Conservation (phyloP, 2,113 vertebrate species). For the Oriolus oriolus region DNA sequence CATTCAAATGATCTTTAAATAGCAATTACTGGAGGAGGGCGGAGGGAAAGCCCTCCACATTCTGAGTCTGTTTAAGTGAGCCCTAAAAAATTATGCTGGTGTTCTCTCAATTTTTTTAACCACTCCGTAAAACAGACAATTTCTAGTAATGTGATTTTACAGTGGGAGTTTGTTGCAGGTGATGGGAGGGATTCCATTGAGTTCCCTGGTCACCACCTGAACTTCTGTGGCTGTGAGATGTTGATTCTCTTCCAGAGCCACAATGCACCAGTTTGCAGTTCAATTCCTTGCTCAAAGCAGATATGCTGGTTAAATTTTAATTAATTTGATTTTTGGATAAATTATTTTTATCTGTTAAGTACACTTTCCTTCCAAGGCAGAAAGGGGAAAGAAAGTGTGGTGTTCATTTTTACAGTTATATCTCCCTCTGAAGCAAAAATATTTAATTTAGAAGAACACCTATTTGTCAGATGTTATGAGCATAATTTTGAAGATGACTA, state of each 20-base stretch:
- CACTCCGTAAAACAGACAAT: neutral
- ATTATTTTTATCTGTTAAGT: neutral
- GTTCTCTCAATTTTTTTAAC: neutral
- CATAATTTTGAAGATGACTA: neutral
- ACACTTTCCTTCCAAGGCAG: neutral
- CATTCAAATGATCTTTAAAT: conserved; percentile 81
- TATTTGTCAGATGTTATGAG: neutral
- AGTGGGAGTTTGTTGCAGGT: neutral
- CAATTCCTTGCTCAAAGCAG: neutral
- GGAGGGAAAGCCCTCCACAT: neutral
- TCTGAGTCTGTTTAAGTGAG: conserved; percentile 12
- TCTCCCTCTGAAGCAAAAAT: neutral
- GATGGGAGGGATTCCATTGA: neutral
- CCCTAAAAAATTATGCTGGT: neutral
- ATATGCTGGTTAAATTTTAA: neutral
- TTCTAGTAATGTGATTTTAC: neutral
- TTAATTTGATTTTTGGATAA: neutral
- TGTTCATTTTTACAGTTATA: neutral
- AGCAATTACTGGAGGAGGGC: conserved; percentile 72
- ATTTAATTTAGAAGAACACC: neutral
- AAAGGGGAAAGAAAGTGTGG: neutral
- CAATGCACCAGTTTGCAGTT: neutral
- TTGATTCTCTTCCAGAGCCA: neutral
- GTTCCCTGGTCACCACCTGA: neutral
- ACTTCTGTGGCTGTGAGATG: neutral